Conservation (phyloP, 2,888 invertebrate genomes). For the Drepana falcataria region DNA sequence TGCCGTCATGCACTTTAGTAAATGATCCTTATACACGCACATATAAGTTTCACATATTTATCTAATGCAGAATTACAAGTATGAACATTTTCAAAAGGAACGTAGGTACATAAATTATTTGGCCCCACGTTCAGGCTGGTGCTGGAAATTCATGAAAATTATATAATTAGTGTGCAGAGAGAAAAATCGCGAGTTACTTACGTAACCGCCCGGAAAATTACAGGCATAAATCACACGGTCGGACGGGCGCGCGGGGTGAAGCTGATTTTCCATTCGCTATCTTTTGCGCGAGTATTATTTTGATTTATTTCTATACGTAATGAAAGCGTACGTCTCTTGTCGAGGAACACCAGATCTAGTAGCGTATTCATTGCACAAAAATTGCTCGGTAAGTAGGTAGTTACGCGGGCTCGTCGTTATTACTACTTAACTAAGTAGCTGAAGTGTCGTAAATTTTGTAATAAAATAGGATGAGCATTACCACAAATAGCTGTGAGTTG, state of each 20-base stretch:
- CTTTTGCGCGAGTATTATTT: constrained; percentile 74
- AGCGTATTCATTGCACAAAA: constrained; percentile 48
- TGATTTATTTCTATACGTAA: constrained; percentile 73
- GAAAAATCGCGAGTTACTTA: constrained; percentile 76
- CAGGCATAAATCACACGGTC: constrained; percentile 66
- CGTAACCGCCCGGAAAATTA: constrained; percentile 75
- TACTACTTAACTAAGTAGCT: constrained; percentile 41
- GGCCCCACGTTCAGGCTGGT: constrained; percentile 23
- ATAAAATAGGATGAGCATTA: constrained; percentile 51
- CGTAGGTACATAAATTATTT: constrained; percentile 30
- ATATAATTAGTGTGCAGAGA: constrained; percentile 73
- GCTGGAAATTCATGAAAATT: constrained; percentile 62
- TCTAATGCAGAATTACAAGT: background rate
- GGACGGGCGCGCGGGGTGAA: constrained; percentile 43
- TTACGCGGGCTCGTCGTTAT: constrained; percentile 40
- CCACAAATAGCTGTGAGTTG: constrained; percentile 64
- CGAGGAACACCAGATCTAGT: constrained; percentile 57
- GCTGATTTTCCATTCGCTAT: constrained; percentile 76
- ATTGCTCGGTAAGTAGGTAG: constrained; percentile 32
- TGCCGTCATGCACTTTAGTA: constrained; percentile 8
- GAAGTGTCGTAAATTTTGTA: constrained; percentile 46
- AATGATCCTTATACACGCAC: constrained; percentile 12
- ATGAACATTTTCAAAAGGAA: constrained; percentile 6
- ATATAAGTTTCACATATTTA: background rate
- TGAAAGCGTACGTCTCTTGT: constrained; percentile 72